A percentile compares a stretch with the other conserved stretches of the same genome.
phyloP scores from a whole-genome alignment of 2,113 vertebrate species.

The Isurus oxyrinchus region DNA sequence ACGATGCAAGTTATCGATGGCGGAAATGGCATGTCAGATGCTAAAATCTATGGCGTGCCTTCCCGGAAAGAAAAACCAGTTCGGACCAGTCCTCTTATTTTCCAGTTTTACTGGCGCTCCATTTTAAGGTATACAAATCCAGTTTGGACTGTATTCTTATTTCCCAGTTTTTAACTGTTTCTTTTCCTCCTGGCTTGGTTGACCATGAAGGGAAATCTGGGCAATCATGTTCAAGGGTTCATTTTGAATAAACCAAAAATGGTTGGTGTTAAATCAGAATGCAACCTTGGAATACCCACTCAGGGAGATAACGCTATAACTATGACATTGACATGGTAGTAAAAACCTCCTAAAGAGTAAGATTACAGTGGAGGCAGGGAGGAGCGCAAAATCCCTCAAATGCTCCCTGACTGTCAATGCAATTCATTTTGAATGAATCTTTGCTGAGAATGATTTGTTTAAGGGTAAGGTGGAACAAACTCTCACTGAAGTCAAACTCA shows the following conservation, averaged over 20 bases:
- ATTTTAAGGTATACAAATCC: too few species aligned
- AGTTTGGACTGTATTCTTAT: too few species aligned
- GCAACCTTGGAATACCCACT: background rate
- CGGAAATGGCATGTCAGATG: background rate
- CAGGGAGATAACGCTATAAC: background rate
- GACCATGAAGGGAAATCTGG: background rate
- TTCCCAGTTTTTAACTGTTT: too few species aligned
- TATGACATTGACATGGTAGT: background rate
- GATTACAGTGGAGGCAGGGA: background rate
- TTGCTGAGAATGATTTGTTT: background rate
- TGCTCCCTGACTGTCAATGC: background rate
- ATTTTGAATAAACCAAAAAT: background rate
- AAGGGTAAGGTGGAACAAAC: background rate
- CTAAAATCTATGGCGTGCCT: background rate
- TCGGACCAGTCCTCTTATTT: too few species aligned
- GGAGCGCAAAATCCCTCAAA: background rate
- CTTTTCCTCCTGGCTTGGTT: background rate
- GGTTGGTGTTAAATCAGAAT: background rate
- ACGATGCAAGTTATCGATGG: too few species aligned
- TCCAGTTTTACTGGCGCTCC: too few species aligned
- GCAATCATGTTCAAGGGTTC: background rate
- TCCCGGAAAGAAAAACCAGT: too few species aligned
- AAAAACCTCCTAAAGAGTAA: background rate
- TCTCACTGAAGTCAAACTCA: background rate
- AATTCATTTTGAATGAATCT: background rate